Evolutionary conservation across 2,888 invertebrate genomes (phyloP), one percentile per base, ranked within the genome.

Genomic region (Arenicola marina): DNA sequence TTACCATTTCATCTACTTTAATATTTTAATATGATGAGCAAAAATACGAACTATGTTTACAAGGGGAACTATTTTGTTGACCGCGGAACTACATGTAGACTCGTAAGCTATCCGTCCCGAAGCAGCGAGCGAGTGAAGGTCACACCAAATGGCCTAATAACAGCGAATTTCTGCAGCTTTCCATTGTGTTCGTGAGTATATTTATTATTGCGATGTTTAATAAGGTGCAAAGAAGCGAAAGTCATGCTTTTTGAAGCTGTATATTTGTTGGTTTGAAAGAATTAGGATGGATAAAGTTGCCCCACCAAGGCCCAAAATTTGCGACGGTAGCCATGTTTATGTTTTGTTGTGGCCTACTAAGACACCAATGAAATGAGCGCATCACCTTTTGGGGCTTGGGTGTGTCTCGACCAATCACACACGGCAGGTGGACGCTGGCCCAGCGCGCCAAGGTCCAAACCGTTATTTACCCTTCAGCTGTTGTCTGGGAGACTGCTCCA

Each of bases 311-410:
- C n/a, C n/a, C n/a, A n/a, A n/a, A n/a, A n/a, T n/a, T n/a, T n/a
- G n/a, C n/a, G n/a, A n/a, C 11, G 31, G 29, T 11, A 32, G 53
- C 7, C 15, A 53, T 53, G 53, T 53, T 53, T 53, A 53, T 32
- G 53, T 31, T 53, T 53, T 53, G 53, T 53, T 53, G 53, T 53
- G 53, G 31, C 53, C 53, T 32, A 53, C 53, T 31, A 31, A 53
- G n/a, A n/a, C n/a, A n/a, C n/a, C n/a, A n/a, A n/a, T n/a, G n/a
- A n/a, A n/a, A n/a, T n/a, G n/a, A n/a, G n/a, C n/a, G n/a, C n/a
- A n/a, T n/a, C n/a, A n/a, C n/a, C n/a, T n/a, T n/a, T n/a, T n/a
- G n/a, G n/a, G n/a, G n/a, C n/a, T n/a, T n/a, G n/a, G n/a, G n/a
- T n/a, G n/a, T n/a, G n/a, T n/a, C n/a, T n/a, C n/a, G n/a, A n/a